These are phyloP conservation scores for Campoplex nolae DNA, from an alignment of 2,888 invertebrate species.

Conservation along the genomic window DNA sequence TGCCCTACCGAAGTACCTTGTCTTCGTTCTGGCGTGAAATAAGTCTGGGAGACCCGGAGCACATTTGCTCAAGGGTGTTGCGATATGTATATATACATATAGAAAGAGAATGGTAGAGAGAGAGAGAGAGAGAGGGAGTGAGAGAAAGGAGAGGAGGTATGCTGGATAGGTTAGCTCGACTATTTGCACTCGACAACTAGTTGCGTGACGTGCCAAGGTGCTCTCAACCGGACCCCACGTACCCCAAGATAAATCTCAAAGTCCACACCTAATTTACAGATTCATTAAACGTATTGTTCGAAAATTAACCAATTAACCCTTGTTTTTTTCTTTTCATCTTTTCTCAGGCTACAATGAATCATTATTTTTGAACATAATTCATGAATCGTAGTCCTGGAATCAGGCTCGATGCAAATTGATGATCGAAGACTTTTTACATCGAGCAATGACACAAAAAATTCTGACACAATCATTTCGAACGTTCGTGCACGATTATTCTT, in stretches of 20 bases:
- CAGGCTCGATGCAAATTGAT: too few species aligned
- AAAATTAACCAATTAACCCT: neutral
- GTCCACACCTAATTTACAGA: constrained; percentile 46
- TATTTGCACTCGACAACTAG: constrained; percentile 81
- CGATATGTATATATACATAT: constrained; percentile 16
- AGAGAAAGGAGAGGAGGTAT: constrained; percentile 26
- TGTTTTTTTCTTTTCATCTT: neutral
- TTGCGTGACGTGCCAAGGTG: constrained; percentile 77
- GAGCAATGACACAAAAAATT: too few species aligned
- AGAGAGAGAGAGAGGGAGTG: constrained; percentile 11
- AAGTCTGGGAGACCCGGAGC: constrained; percentile 77
- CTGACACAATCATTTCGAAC: too few species aligned
- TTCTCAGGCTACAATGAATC: neutral
- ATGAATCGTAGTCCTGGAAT: neutral
- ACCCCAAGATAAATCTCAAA: constrained; percentile 67
- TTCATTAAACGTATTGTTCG: neutral
- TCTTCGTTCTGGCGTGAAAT: constrained; percentile 80
- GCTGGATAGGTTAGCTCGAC: constrained; percentile 69
- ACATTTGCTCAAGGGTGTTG: constrained; percentile 66
- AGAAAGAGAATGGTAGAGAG: constrained; percentile 47
- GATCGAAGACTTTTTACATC: too few species aligned
- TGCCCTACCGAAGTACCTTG: constrained; percentile 72
- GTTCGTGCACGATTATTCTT: neutral
- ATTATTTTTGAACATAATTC: neutral
- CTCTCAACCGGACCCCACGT: constrained; percentile 75